A percentile compares a stretch with the other conserved stretches of the same genome.
phyloP scores from a whole-genome alignment of 2,888 invertebrate species.

The Eretmocerus hayati region DNA sequence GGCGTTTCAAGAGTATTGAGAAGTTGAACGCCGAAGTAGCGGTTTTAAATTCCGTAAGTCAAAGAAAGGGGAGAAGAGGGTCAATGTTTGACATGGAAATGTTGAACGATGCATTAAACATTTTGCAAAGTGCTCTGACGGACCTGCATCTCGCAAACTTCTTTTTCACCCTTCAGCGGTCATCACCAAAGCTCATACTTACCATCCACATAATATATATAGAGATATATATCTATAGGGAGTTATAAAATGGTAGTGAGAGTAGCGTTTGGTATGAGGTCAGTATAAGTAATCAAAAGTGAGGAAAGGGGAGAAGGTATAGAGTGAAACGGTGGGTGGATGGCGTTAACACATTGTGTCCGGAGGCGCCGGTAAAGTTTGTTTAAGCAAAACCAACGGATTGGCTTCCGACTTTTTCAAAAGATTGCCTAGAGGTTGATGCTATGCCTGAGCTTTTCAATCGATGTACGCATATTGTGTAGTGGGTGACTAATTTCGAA shows the following conservation, averaged over 20 bases:
- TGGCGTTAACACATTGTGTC: constrained; percentile 3
- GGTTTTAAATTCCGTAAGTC: constrained; percentile 46
- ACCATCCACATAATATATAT: too few relatives aligned
- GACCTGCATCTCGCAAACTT: constrained; percentile 22
- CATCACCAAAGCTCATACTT: too few relatives aligned
- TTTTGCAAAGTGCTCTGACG: constrained; percentile 32
- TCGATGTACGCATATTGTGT: too few relatives aligned
- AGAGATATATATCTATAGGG: too few relatives aligned
- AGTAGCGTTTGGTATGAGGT: too few relatives aligned
- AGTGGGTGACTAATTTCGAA: too few relatives aligned
- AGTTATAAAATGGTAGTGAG: too few relatives aligned
- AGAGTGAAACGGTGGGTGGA: too few relatives aligned
- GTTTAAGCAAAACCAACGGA: constrained; percentile 45
- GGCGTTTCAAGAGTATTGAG: too few relatives aligned
- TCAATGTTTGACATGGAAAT: constrained; percentile 49
- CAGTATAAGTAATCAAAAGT: too few relatives aligned
- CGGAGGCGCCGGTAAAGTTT: constrained; percentile 30
- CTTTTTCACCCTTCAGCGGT: constrained; percentile 22
- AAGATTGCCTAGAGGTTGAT: constrained; percentile 20
- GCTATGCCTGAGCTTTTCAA: background rate
- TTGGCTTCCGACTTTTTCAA: constrained; percentile 30
- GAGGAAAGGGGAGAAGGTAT: constrained; percentile 19
- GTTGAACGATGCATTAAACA: constrained; percentile 47
- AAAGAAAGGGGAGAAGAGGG: too few relatives aligned
- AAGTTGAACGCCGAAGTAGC: too few relatives aligned